Evolutionary conservation across 2,113 vertebrate genomes (phyloP).

Genomic region (Chaetops frenatus): DNA sequence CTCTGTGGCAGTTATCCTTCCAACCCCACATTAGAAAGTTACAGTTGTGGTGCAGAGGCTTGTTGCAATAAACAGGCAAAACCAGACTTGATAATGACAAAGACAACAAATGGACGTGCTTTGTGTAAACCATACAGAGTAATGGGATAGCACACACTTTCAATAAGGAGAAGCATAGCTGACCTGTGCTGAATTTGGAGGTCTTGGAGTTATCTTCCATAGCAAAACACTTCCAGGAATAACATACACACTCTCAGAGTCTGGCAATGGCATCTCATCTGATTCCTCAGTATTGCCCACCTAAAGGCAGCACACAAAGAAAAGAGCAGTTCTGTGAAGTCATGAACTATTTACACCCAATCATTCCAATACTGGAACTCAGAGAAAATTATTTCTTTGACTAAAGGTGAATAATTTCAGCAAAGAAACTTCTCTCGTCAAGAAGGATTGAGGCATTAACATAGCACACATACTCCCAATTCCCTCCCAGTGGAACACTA

Average conservation of each 20-base stretch:
- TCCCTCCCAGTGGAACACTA: not conserved
- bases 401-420: not conserved
- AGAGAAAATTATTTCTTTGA: not conserved
- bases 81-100: not conserved
- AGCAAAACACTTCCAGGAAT: slow-evolving; percentile 91
- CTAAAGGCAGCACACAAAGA: slow-evolving; percentile 44
- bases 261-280: slow-evolving; percentile 88
- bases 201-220: slow-evolving; percentile 92
- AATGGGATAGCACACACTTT: not conserved
- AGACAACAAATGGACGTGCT: not conserved
- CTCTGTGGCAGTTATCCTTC: not conserved
- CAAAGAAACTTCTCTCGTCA: not conserved
- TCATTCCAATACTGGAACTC: not conserved
- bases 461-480: not conserved
- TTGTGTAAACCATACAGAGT: not conserved
- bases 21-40: not conserved
- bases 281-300: slow-evolving; percentile 81
- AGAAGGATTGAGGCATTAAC: not conserved
- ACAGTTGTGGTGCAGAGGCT: not conserved
- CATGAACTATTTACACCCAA: not conserved
- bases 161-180: not conserved
- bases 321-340: not conserved
- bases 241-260: slow-evolving; percentile 88
- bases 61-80: not conserved
- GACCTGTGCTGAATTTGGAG: slow-evolving; percentile 92